phyloP scores from a whole-genome alignment of 2,888 invertebrate genomes.

The Thecocarcelia acutangulata region DNA sequence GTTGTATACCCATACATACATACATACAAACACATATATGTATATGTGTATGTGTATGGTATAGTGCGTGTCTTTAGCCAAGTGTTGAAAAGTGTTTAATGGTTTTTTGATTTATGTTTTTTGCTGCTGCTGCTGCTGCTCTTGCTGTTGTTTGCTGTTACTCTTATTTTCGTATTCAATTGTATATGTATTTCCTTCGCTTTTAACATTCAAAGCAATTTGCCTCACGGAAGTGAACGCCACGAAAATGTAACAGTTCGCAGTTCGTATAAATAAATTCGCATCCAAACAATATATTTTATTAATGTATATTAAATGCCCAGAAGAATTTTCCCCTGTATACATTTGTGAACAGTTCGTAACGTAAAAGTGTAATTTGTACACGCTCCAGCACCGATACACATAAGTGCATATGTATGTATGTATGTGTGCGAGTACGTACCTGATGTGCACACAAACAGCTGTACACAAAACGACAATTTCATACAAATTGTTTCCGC shows the following conservation, averaged over 20 bases:
- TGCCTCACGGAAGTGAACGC: slow-evolving; percentile 15
- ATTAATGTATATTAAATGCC: slow-evolving; percentile 32
- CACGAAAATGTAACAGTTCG: background rate
- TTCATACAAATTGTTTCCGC: slow-evolving; percentile 35
- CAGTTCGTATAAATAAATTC: slow-evolving; percentile 12
- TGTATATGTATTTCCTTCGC: slow-evolving; percentile 27
- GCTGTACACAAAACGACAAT: background rate
- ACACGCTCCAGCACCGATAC: background rate
- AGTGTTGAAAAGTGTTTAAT: slow-evolving; percentile 66
- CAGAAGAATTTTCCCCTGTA: background rate
- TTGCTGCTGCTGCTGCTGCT: slow-evolving; percentile 15
- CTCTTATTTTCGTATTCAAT: slow-evolving; percentile 9
- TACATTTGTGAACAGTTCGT: background rate
- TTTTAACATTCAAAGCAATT: slow-evolving; percentile 41
- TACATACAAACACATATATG: too few relatives aligned
- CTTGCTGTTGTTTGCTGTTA: background rate
- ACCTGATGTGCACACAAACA: slow-evolving; percentile 1
- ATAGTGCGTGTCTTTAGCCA: slow-evolving; percentile 6
- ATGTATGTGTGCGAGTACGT: too few relatives aligned
- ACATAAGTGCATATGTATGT: background rate
- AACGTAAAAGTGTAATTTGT: slow-evolving; percentile 21
- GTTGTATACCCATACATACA: too few relatives aligned
- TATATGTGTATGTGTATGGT: background rate
- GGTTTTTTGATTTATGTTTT: slow-evolving; percentile 67
- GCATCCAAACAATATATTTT: slow-evolving; percentile 22